A percentile compares a stretch with the other conserved stretches of the same genome.
Conservation (phyloP, 2,113 vertebrate species). For the Halichoerus grypus region DNA sequence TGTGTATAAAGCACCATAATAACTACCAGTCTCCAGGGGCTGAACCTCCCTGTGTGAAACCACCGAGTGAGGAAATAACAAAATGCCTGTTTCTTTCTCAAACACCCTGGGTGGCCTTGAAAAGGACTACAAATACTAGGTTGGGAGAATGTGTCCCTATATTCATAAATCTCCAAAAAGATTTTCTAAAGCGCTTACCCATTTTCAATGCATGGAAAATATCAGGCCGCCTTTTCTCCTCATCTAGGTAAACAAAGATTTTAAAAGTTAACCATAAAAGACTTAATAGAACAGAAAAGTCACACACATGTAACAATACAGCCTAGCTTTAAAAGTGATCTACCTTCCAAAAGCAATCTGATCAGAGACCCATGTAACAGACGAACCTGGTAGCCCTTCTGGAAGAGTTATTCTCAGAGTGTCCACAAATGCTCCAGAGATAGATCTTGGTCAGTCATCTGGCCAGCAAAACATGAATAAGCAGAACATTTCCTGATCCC, state of each 20-base stretch:
- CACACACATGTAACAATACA: background rate
- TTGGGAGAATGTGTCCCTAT: background rate
- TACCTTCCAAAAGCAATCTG: background rate
- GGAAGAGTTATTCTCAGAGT: background rate
- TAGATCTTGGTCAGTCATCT: background rate
- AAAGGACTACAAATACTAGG: background rate
- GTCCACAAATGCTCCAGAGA: background rate
- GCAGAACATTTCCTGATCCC: background rate
- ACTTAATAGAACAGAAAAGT: background rate
- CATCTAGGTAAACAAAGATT: conserved; percentile 89
- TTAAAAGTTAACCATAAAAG: conserved; percentile 58
- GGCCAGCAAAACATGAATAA: background rate
- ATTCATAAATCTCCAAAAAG: background rate
- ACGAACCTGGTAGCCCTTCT: background rate
- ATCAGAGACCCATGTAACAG: background rate
- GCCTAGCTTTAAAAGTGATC: background rate
- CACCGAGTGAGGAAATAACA: background rate
- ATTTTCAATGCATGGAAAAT: conserved; percentile 96
- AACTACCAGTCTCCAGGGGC: background rate
- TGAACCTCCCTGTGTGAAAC: background rate
- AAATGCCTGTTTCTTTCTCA: background rate
- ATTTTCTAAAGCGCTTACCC: conserved; percentile 87
- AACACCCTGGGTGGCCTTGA: background rate
- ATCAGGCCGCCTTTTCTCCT: conserved; percentile 95
- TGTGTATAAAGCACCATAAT: background rate